phyloP scores from a whole-genome alignment of 2,113 vertebrate species.

The Theropithecus gelada region DNA sequence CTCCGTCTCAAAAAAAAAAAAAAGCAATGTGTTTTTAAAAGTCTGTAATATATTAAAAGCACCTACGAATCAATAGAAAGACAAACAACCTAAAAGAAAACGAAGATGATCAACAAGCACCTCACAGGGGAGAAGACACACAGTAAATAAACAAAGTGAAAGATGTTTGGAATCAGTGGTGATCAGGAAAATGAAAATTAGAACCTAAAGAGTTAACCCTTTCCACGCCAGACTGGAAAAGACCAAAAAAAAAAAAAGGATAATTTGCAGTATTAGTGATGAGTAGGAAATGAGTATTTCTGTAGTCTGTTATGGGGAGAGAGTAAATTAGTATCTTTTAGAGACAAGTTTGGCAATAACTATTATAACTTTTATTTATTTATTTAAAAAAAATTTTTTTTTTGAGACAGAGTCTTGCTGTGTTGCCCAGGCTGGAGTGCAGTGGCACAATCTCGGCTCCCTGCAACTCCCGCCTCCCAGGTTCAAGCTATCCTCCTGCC shows the following conservation, averaged over 20 bases:
- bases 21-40: background rate
- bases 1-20: too few relatives aligned
- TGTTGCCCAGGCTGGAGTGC: too few relatives aligned
- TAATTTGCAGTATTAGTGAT: background rate
- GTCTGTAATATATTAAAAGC: background rate
- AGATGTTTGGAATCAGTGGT: background rate
- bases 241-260: background rate
- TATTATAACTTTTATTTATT: background rate
- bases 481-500: too few relatives aligned
- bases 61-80: background rate
- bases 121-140: background rate
- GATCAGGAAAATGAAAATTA: background rate
- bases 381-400: too few relatives aligned
- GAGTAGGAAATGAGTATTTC: background rate
- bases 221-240: background rate
- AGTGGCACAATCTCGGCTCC: too few relatives aligned
- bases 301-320: too few relatives aligned
- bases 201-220: background rate
- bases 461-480: too few relatives aligned
- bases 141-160: background rate
- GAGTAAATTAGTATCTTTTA: background rate
- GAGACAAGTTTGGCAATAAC: background rate
- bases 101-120: background rate
- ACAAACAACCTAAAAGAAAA: background rate
- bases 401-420: too few relatives aligned